Percentiles rank a stretch among this genome's conserved stretches.
These are phyloP conservation scores for Cheilosia pagana DNA, from an alignment of 2,888 invertebrate genomes.

Conservation along the genomic window DNA sequence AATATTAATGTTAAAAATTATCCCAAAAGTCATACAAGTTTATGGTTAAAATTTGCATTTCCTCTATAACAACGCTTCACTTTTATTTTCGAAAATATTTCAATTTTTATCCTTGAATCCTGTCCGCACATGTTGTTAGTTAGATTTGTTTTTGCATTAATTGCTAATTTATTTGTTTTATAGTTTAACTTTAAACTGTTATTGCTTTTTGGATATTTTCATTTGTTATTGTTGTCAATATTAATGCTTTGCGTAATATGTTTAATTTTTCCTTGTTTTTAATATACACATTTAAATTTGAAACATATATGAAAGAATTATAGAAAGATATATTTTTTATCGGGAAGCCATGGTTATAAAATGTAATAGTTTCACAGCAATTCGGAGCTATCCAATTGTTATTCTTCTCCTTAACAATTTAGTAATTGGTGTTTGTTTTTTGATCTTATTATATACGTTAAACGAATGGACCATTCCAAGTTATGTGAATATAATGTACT, in stretches of 20 bases:
- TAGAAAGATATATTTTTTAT: constrained; percentile 21
- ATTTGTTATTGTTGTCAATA: constrained; percentile 41
- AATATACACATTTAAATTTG: constrained; percentile 53
- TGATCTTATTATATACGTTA: constrained; percentile 3
- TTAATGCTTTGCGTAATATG: constrained; percentile 53
- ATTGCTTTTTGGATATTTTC: constrained; percentile 72
- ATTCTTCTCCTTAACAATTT: background rate
- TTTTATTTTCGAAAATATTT: constrained; percentile 31
- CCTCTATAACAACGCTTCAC: constrained; percentile 6
- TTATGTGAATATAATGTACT: constrained; percentile 12
- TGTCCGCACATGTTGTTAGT: constrained; percentile 31
- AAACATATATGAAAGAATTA: constrained; percentile 34
- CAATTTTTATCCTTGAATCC: constrained; percentile 16
- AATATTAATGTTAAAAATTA: constrained; percentile 38
- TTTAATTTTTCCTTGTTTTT: constrained; percentile 21
- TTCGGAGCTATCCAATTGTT: constrained; percentile 10
- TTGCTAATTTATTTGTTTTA: constrained; percentile 43
- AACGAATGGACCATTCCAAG: constrained; percentile 24
- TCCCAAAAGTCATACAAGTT: constrained; percentile 34
- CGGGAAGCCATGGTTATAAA: constrained; percentile 20
- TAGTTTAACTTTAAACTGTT: constrained; percentile 63
- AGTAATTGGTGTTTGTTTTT: constrained; percentile 30
- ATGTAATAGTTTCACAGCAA: constrained; percentile 19
- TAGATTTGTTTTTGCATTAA: constrained; percentile 34
- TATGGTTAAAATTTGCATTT: constrained; percentile 17